These are phyloP conservation scores for Gambusia holbrooki DNA, from an alignment of 2,113 vertebrate genomes.

Conservation along the genomic window DNA sequence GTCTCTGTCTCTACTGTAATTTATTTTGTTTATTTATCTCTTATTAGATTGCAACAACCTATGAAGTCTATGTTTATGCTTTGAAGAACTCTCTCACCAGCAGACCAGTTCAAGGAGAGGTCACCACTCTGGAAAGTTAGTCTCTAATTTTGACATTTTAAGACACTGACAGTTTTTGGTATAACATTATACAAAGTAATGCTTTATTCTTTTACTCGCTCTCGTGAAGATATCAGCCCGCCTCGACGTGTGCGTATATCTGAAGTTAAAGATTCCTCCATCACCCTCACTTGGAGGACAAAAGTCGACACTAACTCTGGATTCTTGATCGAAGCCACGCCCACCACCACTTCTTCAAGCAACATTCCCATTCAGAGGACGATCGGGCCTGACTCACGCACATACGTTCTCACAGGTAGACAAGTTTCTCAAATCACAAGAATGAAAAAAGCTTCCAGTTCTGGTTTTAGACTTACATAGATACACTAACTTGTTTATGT, in stretches of 20 bases:
- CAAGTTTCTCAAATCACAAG: neutral
- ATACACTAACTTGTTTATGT: neutral
- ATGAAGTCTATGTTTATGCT: slow-evolving; percentile 91
- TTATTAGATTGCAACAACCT: slow-evolving; percentile 88
- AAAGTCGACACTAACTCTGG: slow-evolving; percentile 92
- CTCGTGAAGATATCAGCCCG: slow-evolving; percentile 87
- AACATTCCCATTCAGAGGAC: slow-evolving; percentile 85
- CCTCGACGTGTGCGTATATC: slow-evolving; percentile 91
- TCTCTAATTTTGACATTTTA: slow-evolving; percentile 9
- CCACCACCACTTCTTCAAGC: slow-evolving; percentile 70
- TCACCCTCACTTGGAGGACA: slow-evolving; percentile 92
- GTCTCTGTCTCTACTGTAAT: neutral
- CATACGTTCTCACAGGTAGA: slow-evolving; percentile 89
- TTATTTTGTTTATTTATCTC: slow-evolving; percentile 3
- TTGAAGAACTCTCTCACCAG: slow-evolving; percentile 93
- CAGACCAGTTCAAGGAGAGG: slow-evolving; percentile 85
- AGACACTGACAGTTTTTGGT: neutral
- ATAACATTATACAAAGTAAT: neutral
- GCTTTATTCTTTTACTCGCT: neutral
- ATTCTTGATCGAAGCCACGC: slow-evolving; percentile 89
- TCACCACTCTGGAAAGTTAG: slow-evolving; percentile 91
- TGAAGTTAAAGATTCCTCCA: slow-evolving; percentile 88
- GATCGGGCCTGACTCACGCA: slow-evolving; percentile 82
- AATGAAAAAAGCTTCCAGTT: neutral
- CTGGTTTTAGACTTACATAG: neutral